A percentile compares a stretch with the other conserved stretches of the same genome.
These are phyloP conservation scores for Autographa pulchrina DNA, from an alignment of 2,888 invertebrate species.

Conservation along the genomic window DNA sequence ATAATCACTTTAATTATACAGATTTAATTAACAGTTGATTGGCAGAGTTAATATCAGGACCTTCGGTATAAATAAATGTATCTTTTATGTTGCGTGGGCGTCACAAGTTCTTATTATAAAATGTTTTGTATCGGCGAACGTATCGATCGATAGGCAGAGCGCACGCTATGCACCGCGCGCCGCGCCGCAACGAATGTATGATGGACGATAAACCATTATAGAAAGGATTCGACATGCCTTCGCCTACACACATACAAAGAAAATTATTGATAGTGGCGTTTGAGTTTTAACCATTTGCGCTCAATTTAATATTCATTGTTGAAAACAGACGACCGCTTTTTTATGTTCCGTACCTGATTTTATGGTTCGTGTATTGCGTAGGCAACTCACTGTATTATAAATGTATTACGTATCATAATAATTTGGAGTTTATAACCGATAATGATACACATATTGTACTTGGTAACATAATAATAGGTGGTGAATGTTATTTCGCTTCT, in stretches of 20 bases:
- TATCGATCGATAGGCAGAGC: constrained; percentile 25
- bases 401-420: constrained; percentile 2
- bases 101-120: not conserved
- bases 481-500: not conserved
- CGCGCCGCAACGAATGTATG: constrained; percentile 55
- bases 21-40: constrained; percentile 9
- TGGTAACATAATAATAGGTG: not conserved
- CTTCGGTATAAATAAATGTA: not conserved
- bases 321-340: constrained; percentile 44
- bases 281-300: constrained; percentile 46
- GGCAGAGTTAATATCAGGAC: constrained; percentile 6
- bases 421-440: constrained; percentile 8
- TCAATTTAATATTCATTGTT: constrained; percentile 57
- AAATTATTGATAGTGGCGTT: constrained; percentile 43
- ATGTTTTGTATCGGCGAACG: constrained; percentile 24
- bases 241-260: constrained; percentile 45
- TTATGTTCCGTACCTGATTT: constrained; percentile 48
- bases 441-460: constrained; percentile 2
- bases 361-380: constrained; percentile 34
- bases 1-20: not conserved
- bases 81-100: not conserved
- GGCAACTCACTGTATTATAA: not conserved
- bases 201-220: constrained; percentile 53
- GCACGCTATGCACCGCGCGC: constrained; percentile 26
- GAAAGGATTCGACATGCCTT: constrained; percentile 59